These are phyloP conservation scores for Stenopsyche tienmushanensis DNA, from an alignment of 1,140 invertebrate species.

Conservation along the genomic window DNA sequence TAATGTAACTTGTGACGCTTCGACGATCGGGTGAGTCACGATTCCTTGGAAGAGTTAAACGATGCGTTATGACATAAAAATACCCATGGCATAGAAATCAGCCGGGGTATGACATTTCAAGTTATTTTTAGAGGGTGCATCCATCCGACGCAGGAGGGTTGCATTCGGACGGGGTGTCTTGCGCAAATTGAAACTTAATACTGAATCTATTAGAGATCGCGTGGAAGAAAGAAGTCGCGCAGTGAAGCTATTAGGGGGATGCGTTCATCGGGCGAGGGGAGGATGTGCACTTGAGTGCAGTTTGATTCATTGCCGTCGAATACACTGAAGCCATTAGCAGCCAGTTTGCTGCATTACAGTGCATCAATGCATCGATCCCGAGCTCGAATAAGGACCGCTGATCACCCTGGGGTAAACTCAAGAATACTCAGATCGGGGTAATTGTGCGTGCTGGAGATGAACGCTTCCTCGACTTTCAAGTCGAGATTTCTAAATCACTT, in stretches of 20 bases:
- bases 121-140: constrained; percentile 40
- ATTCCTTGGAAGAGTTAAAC: constrained; percentile 38
- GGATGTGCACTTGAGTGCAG: constrained; percentile 42
- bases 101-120: constrained; percentile 39
- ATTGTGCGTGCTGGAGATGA: constrained; percentile 5
- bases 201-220: constrained; percentile 42
- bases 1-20: too few species aligned
- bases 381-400: neutral
- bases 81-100: constrained; percentile 22
- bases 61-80: constrained; percentile 37
- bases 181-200: constrained; percentile 43
- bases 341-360: constrained; percentile 28
- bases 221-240: constrained; percentile 36
- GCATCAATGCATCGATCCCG: constrained; percentile 5
- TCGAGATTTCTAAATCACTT: too few species aligned
- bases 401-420: neutral
- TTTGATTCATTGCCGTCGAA: constrained; percentile 42
- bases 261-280: constrained; percentile 29
- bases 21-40: too few species aligned
- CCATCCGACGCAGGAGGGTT: constrained; percentile 22
- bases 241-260: constrained; percentile 35
- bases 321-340: constrained; percentile 39
- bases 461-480: neutral
- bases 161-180: constrained; percentile 30
- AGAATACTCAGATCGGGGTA: constrained; percentile 6